These are phyloP conservation scores for Agrotis segetum DNA, from an alignment of 2,888 invertebrate genomes.

Conservation along the genomic window DNA sequence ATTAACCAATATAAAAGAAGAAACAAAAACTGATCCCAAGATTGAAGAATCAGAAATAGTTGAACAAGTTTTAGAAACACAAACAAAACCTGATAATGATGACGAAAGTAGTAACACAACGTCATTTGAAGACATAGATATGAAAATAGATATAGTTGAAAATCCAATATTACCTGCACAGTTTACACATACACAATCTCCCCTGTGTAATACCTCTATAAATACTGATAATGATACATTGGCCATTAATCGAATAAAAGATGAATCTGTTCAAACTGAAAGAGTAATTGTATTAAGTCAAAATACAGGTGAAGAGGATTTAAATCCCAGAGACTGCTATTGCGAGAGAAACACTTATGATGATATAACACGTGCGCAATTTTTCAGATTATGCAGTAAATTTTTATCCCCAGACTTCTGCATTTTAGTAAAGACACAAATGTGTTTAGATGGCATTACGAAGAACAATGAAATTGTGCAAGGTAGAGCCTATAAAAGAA, in stretches of 20 bases:
- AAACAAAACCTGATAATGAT: constrained; percentile 1
- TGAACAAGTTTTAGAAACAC: background rate
- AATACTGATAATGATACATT: background rate
- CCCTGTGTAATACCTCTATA: background rate
- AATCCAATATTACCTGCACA: constrained; percentile 4
- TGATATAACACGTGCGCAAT: constrained; percentile 3
- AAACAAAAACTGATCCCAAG: background rate
- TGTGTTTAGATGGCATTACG: background rate
- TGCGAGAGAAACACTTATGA: constrained; percentile 5
- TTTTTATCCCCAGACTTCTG: constrained; percentile 27
- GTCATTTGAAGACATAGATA: background rate
- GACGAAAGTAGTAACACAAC: background rate
- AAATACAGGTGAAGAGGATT: background rate
- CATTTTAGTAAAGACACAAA: constrained; percentile 2
- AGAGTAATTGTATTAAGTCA: constrained; percentile 19
- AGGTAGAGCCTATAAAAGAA: too few species aligned
- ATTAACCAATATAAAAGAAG: constrained; percentile 8
- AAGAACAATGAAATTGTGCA: background rate
- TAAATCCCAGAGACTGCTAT: constrained; percentile 17
- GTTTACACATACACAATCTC: background rate
- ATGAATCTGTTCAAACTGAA: constrained; percentile 29
- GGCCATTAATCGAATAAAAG: background rate
- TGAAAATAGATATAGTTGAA: constrained; percentile 20
- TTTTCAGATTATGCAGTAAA: constrained; percentile 9
- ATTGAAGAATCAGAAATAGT: background rate